Percentiles rank a stretch among this genome's conserved stretches.
These are phyloP conservation scores for Phoxinus phoxinus DNA, from an alignment of 2,113 vertebrate species.

Conservation along the genomic window DNA sequence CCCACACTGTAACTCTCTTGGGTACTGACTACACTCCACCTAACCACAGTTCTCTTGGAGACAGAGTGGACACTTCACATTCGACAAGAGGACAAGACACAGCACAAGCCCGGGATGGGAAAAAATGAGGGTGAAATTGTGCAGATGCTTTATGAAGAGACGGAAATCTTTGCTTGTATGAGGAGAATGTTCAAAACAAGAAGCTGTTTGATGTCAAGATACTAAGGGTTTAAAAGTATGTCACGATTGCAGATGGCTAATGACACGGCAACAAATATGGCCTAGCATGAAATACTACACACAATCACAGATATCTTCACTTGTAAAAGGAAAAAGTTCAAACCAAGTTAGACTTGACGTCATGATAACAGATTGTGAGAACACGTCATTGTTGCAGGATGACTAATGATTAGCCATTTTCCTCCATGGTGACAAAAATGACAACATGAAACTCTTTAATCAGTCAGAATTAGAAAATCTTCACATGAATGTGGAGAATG, in stretches of 20 bases:
- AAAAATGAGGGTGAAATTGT: background rate
- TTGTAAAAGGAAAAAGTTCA: background rate
- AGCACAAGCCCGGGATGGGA: background rate
- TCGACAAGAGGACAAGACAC: conserved; percentile 10
- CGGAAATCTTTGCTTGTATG: background rate
- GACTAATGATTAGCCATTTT: background rate
- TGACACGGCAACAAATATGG: background rate
- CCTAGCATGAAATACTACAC: background rate
- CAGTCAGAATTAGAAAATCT: background rate
- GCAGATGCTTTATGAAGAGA: background rate
- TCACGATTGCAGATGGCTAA: background rate
- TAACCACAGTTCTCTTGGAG: conserved; percentile 25
- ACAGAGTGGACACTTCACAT: conserved; percentile 40
- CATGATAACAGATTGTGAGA: background rate
- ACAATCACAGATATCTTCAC: background rate
- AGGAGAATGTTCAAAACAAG: background rate
- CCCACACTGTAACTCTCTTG: conserved; percentile 44
- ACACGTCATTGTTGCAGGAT: background rate
- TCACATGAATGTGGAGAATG: background rate
- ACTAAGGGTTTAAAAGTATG: background rate
- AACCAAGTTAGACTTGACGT: background rate
- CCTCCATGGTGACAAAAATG: background rate
- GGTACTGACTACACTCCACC: conserved; percentile 34
- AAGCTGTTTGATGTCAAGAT: background rate
- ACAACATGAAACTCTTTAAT: background rate